These are phyloP conservation scores for Apostichopus californicus DNA, from an alignment of 35 echinoderm and acorn worm species.

Conservation along the genomic window DNA sequence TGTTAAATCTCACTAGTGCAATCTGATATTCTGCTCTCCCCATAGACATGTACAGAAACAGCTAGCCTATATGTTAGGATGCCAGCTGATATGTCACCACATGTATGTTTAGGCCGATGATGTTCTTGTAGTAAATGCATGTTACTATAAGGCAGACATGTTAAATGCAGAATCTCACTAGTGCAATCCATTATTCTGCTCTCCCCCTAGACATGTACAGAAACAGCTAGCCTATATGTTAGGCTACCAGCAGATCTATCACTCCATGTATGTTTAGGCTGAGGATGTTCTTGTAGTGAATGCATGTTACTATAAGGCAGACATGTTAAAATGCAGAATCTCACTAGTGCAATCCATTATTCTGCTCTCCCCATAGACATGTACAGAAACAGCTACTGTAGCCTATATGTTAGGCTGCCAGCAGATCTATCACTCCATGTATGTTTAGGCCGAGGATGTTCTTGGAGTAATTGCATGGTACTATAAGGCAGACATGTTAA, in stretches of 20 bases:
- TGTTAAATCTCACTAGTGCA: too few species aligned
- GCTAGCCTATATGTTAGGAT: slow-evolving; percentile 91
- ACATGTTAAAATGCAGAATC: too few species aligned
- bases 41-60: slow-evolving; percentile 89
- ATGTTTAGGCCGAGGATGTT: too few species aligned
- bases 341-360: background rate
- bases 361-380: slow-evolving; percentile 46
- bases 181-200: background rate
- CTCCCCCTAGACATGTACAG: slow-evolving; percentile 65
- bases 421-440: slow-evolving; percentile 34
- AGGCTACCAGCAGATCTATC: slow-evolving; percentile 76
- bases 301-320: too few species aligned
- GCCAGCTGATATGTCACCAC: slow-evolving; percentile 66
- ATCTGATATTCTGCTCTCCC: background rate
- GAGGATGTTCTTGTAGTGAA: too few species aligned
- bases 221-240: slow-evolving; percentile 94
- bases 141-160: too few species aligned
- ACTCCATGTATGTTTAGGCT: too few species aligned
- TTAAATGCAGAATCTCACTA: too few species aligned
- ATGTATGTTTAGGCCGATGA: too few species aligned
- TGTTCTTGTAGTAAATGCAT: too few species aligned
- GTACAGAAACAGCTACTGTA: slow-evolving; percentile 81
- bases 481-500: too few species aligned
- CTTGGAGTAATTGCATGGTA: too few species aligned
- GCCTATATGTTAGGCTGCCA: slow-evolving; percentile 91